Evolutionary conservation across 2,888 invertebrate species (phyloP), one percentile per base, ranked within the genome.

Genomic region (Clepsis dumicolana): DNA sequence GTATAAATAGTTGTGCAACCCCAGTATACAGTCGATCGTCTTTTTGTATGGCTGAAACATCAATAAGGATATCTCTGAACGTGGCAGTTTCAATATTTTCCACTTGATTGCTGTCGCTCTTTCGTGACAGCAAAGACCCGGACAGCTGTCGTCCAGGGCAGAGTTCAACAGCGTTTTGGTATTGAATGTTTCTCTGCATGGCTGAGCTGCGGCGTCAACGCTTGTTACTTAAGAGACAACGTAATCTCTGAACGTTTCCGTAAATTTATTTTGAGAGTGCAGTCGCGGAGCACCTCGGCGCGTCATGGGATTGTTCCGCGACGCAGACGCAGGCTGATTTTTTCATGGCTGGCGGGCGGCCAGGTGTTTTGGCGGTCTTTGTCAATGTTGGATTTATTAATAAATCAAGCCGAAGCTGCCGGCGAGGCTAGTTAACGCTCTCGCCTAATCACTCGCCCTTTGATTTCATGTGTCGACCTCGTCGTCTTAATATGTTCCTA

Each of bases 321-420:
- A 18, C 27, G 54, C 61, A 32, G 25, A 52, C 86, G 88, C 88
- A 86, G 86, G 87, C 81, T 59, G 82, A 78, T 84, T 90, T 91
- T 83, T 89, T 86, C 78, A 74, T 75, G 77, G 76, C 86, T 93
- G 93, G 93, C 89, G 70, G 73, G 0, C 65, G 65, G 87, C 93
- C 93, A 93, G 90, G 77, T 86, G 88, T 86, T 91, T 92, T 93
- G 91, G 90, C 91, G 93, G 93, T 93, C 93, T 93, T 87, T 93
- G 93, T 93, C 93, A 93, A 93, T 93, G 93, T 87, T 93, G 87
- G 82, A 91, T 92, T 91, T 93, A 93, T 93, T 94, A 92, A 92
- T 93, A 92, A 81, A 85, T 80, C 78, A 80, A 80, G 86, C 88
- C 88, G 89, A 86, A 78, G 77, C 81, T 81, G 52, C 79, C 72